A percentile compares a stretch with the other conserved stretches of the same genome.
These are phyloP conservation scores for Metalampra italica DNA, from an alignment of 2,888 invertebrate species.

Conservation along the genomic window DNA sequence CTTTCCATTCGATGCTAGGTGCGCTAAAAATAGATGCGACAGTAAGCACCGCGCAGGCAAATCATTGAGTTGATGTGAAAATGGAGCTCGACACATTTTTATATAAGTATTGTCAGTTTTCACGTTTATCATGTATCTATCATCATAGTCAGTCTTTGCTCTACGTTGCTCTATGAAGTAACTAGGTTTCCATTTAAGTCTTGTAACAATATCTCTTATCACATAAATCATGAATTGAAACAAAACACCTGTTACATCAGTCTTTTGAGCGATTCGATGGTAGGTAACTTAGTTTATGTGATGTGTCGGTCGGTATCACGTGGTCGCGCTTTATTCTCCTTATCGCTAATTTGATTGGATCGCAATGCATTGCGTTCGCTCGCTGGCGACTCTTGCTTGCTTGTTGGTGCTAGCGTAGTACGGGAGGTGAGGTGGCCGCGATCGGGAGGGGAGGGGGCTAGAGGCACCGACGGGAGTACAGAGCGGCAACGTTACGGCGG, in stretches of 20 bases:
- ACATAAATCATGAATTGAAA: slow-evolving; percentile 17
- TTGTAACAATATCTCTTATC: slow-evolving; percentile 29
- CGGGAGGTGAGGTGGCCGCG: slow-evolving; percentile 47
- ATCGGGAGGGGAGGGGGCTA: slow-evolving; percentile 58
- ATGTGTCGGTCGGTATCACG: slow-evolving; percentile 35
- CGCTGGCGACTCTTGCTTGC: slow-evolving; percentile 45
- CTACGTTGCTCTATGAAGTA: no score
- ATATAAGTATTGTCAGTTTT: neutral
- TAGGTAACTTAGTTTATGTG: slow-evolving; percentile 35
- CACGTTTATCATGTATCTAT: neutral
- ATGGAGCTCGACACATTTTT: slow-evolving; percentile 15
- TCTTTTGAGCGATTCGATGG: slow-evolving; percentile 35
- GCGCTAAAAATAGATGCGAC: slow-evolving; percentile 63
- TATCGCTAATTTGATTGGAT: slow-evolving; percentile 50
- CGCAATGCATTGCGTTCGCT: slow-evolving; percentile 42
- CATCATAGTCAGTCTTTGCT: neutral
- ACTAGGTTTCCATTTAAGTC: neutral
- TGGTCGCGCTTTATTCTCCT: slow-evolving; percentile 46
- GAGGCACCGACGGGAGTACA: slow-evolving; percentile 63
- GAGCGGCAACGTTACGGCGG: slow-evolving; percentile 52
- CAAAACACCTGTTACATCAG: slow-evolving; percentile 29
- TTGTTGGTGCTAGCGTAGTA: slow-evolving; percentile 45
- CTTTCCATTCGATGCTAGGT: slow-evolving; percentile 65
- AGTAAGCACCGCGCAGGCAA: slow-evolving; percentile 43
- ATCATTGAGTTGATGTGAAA: slow-evolving; percentile 42